phyloP scores from a whole-genome alignment of 1,140 invertebrate genomes.

The Heliconius congener region DNA sequence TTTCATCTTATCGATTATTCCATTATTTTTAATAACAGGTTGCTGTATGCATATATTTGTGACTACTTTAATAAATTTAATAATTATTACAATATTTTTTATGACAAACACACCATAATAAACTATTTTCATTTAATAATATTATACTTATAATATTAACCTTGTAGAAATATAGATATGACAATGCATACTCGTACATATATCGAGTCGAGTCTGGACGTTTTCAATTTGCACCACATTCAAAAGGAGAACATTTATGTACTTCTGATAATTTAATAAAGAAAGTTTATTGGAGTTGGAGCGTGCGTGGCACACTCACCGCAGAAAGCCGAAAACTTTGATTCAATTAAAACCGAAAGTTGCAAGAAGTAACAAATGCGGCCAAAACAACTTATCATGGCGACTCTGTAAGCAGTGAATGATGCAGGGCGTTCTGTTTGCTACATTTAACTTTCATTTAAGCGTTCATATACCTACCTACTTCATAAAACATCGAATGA shows the following conservation, averaged over 20 bases:
- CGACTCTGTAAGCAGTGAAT: slow-evolving; percentile 7
- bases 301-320: slow-evolving; percentile 77
- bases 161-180: background rate
- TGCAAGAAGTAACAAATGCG: slow-evolving; percentile 72
- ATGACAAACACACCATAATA: background rate
- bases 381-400: slow-evolving; percentile 44
- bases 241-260: slow-evolving; percentile 76
- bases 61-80: too few relatives aligned
- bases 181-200: background rate
- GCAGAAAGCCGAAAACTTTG: slow-evolving; percentile 79
- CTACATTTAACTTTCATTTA: slow-evolving; percentile 14
- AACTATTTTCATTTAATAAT: background rate
- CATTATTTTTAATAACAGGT: too few relatives aligned
- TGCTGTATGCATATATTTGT: too few relatives aligned
- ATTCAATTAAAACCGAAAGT: slow-evolving; percentile 80
- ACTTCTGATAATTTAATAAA: slow-evolving; percentile 81
- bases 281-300: slow-evolving; percentile 73
- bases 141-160: background rate
- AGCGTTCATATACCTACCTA: background rate
- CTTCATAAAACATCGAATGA: slow-evolving; percentile 21
- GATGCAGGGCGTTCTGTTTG: background rate
- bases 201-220: background rate
- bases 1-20: too few relatives aligned
- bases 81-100: too few relatives aligned
- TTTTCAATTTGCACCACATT: slow-evolving; percentile 68